A percentile compares a stretch with the other conserved stretches of the same genome.
Conservation (phyloP, 2,888 invertebrate species). For the Ectemnius cavifrons region DNA sequence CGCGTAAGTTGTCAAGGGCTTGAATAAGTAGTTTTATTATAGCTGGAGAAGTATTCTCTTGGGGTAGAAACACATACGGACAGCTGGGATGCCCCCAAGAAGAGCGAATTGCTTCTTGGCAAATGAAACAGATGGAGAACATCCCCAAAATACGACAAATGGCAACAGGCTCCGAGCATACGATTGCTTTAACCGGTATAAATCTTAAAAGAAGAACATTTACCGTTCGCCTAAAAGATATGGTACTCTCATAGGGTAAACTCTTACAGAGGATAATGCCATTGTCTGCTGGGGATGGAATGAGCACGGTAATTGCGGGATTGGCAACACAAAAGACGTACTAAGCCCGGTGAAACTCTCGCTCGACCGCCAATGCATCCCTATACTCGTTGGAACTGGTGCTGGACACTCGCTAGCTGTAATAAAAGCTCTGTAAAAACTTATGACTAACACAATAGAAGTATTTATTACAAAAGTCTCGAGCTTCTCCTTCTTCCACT, state of each 20-base stretch:
- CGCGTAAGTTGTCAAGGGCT: background rate
- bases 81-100: slow-evolving; percentile 82
- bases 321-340: slow-evolving; percentile 79
- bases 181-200: slow-evolving; percentile 81
- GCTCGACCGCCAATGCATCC: slow-evolving; percentile 46
- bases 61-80: slow-evolving; percentile 91
- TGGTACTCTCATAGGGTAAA: background rate
- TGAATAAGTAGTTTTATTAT: slow-evolving; percentile 60
- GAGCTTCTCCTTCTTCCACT: background rate
- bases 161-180: slow-evolving; percentile 89
- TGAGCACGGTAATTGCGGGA: slow-evolving; percentile 92
- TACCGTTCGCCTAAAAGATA: background rate
- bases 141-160: slow-evolving; percentile 80
- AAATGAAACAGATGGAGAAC: slow-evolving; percentile 55
- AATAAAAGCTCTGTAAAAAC: slow-evolving; percentile 43
- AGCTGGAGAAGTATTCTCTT: slow-evolving; percentile 83
- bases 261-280: slow-evolving; percentile 80
- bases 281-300: slow-evolving; percentile 94
- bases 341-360: slow-evolving; percentile 76
- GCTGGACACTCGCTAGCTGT: slow-evolving; percentile 77
- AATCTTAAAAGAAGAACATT: background rate
- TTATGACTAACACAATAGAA: background rate
- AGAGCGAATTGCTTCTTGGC: slow-evolving; percentile 64
- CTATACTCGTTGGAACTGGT: slow-evolving; percentile 72
- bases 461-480: background rate